Base-by-base conservation (phyloP, 1,140 invertebrate genomes). In the Trichogramma pretiosum region DNA sequence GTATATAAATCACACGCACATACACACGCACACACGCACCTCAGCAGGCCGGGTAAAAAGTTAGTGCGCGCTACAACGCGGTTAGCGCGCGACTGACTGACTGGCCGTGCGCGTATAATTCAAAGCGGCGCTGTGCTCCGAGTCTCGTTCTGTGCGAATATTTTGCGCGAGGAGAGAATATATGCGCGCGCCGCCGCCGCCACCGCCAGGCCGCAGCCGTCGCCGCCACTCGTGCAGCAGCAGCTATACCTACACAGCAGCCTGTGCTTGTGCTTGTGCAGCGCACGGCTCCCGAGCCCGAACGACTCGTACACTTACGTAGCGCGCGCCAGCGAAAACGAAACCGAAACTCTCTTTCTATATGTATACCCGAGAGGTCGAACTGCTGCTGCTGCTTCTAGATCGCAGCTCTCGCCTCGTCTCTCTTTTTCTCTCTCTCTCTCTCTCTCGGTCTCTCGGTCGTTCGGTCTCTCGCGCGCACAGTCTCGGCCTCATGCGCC, bases 31-130 rank as follows among this genome's bases (percentile, higher is more conserved):
- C 33, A 14, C 14, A 26, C 21, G 30, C 23, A 3, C n/a, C 18
- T 36, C 43, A 47, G 28, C 36, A n/a, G 48, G 48, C 26, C 50
- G 35, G 54, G 17, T 40, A 41, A 53, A 40, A 35, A 24, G 28
- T 36, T 53, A 56, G 60, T 64, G 48, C 55, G 61, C 63, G 49
- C 64, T 53, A 54, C 54, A 59, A 58, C 56, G 59, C 59, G 58
- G 63, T 58, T 63, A 56, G 61, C 62, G 63, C 60, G 63, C 64
- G 59, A 67, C 65, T 67, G 62, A 58, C 47, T 30, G 17, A 38
- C 22, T 24, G 32, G 16, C 36, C 5, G 24, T 28, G 24, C 24
- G n/a, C n/a, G n/a, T n/a, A n/a, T n/a, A n/a, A n/a, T n/a, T n/a
- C n/a, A n/a, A n/a, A n/a, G n/a, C n/a, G n/a, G n/a, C n/a, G n/a